A percentile compares a stretch with the other conserved stretches of the same genome.
Conservation (phyloP, 2,888 invertebrate species). For the Morpho achilles region DNA sequence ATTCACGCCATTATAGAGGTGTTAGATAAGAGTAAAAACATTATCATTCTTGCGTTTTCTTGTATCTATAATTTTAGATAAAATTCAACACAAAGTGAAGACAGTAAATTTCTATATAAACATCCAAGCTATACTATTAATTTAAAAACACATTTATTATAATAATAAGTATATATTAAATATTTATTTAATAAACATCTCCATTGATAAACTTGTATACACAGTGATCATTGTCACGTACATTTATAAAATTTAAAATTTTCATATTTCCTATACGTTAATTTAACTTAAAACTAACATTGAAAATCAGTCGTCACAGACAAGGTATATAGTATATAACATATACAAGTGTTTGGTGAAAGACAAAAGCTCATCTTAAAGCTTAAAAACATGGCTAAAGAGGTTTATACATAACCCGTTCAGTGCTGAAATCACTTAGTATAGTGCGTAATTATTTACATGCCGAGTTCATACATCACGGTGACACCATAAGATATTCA, state of each 20-base stretch:
- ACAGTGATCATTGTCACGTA: slow-evolving; percentile 47
- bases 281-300: slow-evolving; percentile 48
- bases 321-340: slow-evolving; percentile 30
- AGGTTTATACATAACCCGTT: too few species aligned
- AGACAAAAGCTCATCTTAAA: slow-evolving; percentile 32
- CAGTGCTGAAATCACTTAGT: too few species aligned
- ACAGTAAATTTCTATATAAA: slow-evolving; percentile 12
- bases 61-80: too few species aligned
- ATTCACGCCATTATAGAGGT: too few species aligned
- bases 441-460: too few species aligned
- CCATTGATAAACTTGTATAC: slow-evolving; percentile 58
- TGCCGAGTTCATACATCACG: too few species aligned
- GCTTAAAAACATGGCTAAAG: slow-evolving; percentile 27
- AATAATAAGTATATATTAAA: slow-evolving; percentile 4
- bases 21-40: too few species aligned
- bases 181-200: slow-evolving; percentile 46
- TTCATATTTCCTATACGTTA: slow-evolving; percentile 33
- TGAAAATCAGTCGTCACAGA: slow-evolving; percentile 74
- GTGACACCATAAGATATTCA: too few species aligned
- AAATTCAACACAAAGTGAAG: too few species aligned
- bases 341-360: slow-evolving; percentile 19
- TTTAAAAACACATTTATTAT: slow-evolving; percentile 21
- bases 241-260: slow-evolving; percentile 54
- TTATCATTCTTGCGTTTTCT: too few species aligned
- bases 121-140: not conserved